phyloP scores from a whole-genome alignment of 2,888 invertebrate species.

The Drosophila pullipes region DNA sequence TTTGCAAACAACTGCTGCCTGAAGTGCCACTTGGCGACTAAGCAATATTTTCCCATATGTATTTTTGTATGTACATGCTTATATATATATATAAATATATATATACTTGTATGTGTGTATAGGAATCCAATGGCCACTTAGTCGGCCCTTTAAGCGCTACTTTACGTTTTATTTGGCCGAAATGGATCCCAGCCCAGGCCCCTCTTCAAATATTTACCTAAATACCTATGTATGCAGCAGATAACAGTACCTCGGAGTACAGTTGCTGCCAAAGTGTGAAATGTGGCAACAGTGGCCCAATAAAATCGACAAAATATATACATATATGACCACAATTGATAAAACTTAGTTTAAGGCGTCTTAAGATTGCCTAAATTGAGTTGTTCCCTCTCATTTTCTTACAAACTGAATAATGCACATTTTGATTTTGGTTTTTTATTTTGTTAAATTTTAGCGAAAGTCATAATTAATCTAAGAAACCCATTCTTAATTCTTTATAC shows the following conservation, averaged over 20 bases:
- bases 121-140: constrained; percentile 54
- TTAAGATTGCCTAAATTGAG: neutral
- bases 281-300: constrained; percentile 16
- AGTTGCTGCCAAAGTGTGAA: constrained; percentile 17
- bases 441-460: no score
- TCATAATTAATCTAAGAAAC: no score
- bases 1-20: constrained; percentile 34
- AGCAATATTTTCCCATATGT: constrained; percentile 13
- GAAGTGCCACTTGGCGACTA: constrained; percentile 62
- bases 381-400: neutral
- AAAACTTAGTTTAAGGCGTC: neutral
- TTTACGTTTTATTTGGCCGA: constrained; percentile 56
- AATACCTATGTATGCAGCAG: neutral
- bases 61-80: neutral
- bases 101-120: neutral
- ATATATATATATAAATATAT: neutral
- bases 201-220: constrained; percentile 21
- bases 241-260: constrained; percentile 22
- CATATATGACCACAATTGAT: neutral
- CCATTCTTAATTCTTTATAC: neutral
- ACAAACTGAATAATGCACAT: no score
- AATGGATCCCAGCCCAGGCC: constrained; percentile 10
- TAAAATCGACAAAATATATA: neutral
- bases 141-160: constrained; percentile 48
- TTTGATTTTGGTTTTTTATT: no score